Base-by-base conservation (phyloP, 2,797 vertebrate genomes). In the Lateolabrax maculatus region DNA sequence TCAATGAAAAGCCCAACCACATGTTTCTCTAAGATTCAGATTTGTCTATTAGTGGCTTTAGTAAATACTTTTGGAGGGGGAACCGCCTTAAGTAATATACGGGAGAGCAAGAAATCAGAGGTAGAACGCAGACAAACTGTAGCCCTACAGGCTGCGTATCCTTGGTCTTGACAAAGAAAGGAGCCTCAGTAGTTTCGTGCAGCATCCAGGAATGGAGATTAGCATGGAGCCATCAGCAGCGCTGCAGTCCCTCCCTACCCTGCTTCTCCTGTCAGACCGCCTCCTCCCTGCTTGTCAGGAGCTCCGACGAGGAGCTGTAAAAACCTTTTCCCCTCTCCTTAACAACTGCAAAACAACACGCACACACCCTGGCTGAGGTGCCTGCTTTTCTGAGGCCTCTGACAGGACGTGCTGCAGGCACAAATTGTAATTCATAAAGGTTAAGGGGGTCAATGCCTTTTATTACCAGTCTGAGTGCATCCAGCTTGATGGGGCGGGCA, bases 361-460 rank as follows among this genome's bases (percentile, higher is more conserved):
- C 92, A 92, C 92, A 93, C 92, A 90, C 91, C 88, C 87, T 66
- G 89, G 90, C 91, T 87, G 95, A 94, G 94, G 95, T 95, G 95
- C 94, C 95, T 94, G 94, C 92, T 94, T 94, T 94, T 94, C 94
- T 94, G 93, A 95, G 93, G 93, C 93, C 93, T 95, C 93, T 96
- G 95, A 96, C 96, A 96, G 95, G 95, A 96, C 95, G 95, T 95
- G 94, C 93, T 94, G 94, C 95, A 94, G 95, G 94, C 96, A 96
- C 95, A 96, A 96, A 96, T 96, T 96, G 95, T 96, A 96, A 96
- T 96, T 96, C 95, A 96, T 94, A 96, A 96, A 96, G 96, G 96
- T 96, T 96, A 96, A 96, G 94, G 95, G 95, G 96, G 95, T 96
- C 96, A 96, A 94, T 95, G 95, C 95, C 95, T 96, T 96, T 96